Evolutionary conservation across 2,113 vertebrate genomes (phyloP), one percentile per base, ranked within the genome.

Genomic region (Prolemur simus): DNA sequence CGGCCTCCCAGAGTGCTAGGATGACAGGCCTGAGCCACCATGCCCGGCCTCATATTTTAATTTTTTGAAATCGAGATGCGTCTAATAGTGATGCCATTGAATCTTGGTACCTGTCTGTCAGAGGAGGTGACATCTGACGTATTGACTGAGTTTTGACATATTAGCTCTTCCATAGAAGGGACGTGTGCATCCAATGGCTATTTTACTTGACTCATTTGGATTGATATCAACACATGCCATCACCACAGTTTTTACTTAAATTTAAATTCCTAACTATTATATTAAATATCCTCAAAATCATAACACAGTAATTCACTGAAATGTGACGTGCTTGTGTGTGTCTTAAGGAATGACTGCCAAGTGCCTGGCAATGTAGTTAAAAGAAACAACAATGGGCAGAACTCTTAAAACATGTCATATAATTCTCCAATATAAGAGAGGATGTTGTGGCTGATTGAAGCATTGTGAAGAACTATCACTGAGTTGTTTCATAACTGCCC

Each of bases 241-340:
- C 21, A 32, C 83, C 88, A 45, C 42, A 80, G 45, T 42, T 76
- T 82, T 83, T 39, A 83, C 68, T 60, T 87, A 87, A 15, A 52
- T 42, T 82, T 74, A 21, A 91, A 69, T 94, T 42, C 25, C 21
- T 87, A 83, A 37, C 69, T 81, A 73, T 96, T 87, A 69, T 82
- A 82, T 90, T 60, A 58, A 63, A 60, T 32, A 39, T 68, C 8
- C 15, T 94, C 25, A 49, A 66, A 68, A 82, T 29, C 13, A 52
- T 58, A 74, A 37, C 8, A 14, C 1, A 73, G 34, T 81, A 90
- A 73, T 81, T 56, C 6, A 47, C 10, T 77, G 37, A 77, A 91
- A 88, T 77, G 21, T 37, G 14, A 15, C 47, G 42, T n/a, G 68
- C 21, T 17, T 77, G 4, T 66, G 11, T 25, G 14, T 29, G 17